Base-by-base conservation (phyloP, 2,888 invertebrate species). In the Drosophila pullipes region DNA sequence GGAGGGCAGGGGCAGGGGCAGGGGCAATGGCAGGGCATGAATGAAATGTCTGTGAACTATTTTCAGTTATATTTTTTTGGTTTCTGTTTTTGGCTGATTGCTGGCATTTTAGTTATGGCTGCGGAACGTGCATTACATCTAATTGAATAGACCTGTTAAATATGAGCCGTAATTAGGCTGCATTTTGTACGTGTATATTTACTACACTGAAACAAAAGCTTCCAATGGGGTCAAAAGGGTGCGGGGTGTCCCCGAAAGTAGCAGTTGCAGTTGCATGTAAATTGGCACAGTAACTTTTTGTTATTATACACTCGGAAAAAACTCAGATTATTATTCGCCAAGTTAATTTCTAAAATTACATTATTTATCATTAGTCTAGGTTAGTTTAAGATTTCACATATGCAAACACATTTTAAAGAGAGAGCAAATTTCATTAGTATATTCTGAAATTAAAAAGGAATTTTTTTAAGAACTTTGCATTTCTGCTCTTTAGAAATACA, bases 61-160 rank as follows among this genome's bases (percentile, higher is more conserved):
- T 41, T 65, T 33, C 59, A 47, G 49, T 65, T 35, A 50, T 53
- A 28, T 13, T 37, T 47, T 49, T 41, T 47, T 33, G 30, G 22
- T 52, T 60, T 64, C 57, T 64, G 54, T 53, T 67, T 66, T 68
- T 54, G 57, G 59, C 66, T 72, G 69, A 76, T 67, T 75, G 61
- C 58, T 35, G 68, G 58, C 47, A 71, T 69, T 74, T 69, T 57
- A 71, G 76, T 78, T 71, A 76, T 73, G 73, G 71, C 49, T 37
- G 31, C 31, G 62, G 57, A 60, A 78, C 74, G 82, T 78, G 75
- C 75, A 81, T 74, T 74, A 77, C 79, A 83, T 83, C 81, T 86
- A 86, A 85, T 85, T 85, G 85, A 85, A 86, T 85, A 83, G 85
- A 85, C 80, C 64, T 64, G 83, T 74, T 82, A 82, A 85, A 83